Percentiles rank a stretch among this genome's conserved stretches.
phyloP scores from a whole-genome alignment of 23 tunicate genomes.

The Styela plicata region DNA sequence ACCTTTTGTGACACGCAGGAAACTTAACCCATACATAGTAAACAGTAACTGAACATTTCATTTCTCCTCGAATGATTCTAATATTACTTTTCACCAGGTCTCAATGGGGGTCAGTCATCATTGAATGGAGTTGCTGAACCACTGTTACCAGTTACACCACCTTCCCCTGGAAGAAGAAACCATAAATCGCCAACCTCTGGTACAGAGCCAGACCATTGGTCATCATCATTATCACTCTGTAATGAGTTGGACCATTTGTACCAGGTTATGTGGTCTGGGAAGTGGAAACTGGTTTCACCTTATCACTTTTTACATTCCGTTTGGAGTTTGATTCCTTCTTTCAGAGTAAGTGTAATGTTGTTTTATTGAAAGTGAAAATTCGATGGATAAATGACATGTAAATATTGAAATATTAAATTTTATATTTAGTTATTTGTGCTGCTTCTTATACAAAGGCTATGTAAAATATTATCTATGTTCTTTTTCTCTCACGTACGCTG shows the following conservation, averaged over 20 bases:
- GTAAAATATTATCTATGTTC: too few relatives aligned
- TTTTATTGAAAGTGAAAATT: too few relatives aligned
- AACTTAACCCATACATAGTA: too few relatives aligned
- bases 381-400: too few relatives aligned
- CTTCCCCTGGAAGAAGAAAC: not conserved
- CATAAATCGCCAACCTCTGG: not conserved
- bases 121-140: not conserved
- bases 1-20: too few relatives aligned
- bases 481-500: too few relatives aligned
- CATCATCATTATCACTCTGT: slow-evolving; percentile 58
- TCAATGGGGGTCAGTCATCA: slow-evolving; percentile 53
- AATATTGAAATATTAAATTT: too few relatives aligned
- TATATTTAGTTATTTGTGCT: too few relatives aligned
- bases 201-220: not conserved
- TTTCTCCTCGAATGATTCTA: not conserved
- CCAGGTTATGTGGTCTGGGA: slow-evolving; percentile 96
- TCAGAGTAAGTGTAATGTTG: slow-evolving; percentile 70
- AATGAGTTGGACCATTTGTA: slow-evolving; percentile 80
- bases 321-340: slow-evolving; percentile 90
- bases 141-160: not conserved
- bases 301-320: slow-evolving; percentile 86
- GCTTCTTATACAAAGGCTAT: too few relatives aligned
- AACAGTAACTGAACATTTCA: too few relatives aligned
- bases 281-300: slow-evolving; percentile 93
- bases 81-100: slow-evolving; percentile 24